Percentiles rank a stretch among this genome's conserved stretches.
These are phyloP conservation scores for Heliothis subflexa DNA, from an alignment of 1,140 invertebrate species.

Conservation along the genomic window DNA sequence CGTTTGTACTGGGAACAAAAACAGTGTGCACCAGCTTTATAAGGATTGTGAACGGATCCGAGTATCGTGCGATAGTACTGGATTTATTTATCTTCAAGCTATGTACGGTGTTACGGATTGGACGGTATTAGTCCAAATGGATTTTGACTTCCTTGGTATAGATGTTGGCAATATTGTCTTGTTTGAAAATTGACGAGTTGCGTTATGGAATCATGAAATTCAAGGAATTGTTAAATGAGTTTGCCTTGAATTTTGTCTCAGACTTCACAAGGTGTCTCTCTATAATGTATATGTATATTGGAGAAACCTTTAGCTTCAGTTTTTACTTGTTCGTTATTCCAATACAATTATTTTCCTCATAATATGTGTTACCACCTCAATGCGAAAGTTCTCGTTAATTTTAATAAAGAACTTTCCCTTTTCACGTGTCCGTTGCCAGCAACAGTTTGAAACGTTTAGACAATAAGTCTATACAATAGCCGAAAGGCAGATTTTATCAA, in stretches of 20 bases:
- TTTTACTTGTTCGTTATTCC: no score
- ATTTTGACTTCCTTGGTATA: background rate
- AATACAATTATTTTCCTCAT: no score
- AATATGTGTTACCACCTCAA: background rate
- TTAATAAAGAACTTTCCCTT: constrained; percentile 25
- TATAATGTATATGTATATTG: no score
- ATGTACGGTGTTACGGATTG: constrained; percentile 14
- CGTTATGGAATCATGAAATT: background rate
- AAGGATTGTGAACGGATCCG: constrained; percentile 48
- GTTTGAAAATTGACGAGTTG: background rate
- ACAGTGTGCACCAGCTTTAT: constrained; percentile 62
- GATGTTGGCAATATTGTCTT: background rate
- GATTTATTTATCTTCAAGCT: constrained; percentile 39
- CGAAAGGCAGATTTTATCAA: constrained; percentile 37
- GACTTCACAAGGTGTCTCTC: no score
- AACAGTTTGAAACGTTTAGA: constrained; percentile 27
- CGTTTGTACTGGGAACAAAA: constrained; percentile 39
- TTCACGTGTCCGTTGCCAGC: background rate
- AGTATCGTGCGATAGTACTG: constrained; percentile 41
- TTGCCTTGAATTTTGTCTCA: background rate
- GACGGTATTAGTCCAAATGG: constrained; percentile 6
- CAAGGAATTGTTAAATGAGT: no score
- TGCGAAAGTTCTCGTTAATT: constrained; percentile 4
- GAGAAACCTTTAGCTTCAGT: no score
- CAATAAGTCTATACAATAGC: constrained; percentile 34